phyloP scores from a whole-genome alignment of 2,797 vertebrate species.

The Rachycentron canadum region DNA sequence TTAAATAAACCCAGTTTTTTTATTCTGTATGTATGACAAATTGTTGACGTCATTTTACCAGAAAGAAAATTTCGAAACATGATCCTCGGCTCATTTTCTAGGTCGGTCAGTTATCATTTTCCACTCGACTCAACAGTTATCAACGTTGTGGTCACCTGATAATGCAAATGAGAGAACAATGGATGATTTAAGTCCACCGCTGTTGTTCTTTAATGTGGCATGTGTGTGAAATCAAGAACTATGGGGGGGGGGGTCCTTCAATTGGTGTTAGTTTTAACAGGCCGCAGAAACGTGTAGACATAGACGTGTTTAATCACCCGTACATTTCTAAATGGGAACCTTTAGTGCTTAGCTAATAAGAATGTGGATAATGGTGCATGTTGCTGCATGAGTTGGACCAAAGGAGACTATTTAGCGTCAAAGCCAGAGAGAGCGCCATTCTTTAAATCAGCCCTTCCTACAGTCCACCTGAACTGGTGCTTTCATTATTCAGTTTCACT shows the following conservation, averaged over 20 bases:
- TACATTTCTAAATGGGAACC: constrained; percentile 1
- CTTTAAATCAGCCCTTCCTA: no score
- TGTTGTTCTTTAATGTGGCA: neutral
- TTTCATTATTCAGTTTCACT: neutral
- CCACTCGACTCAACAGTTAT: neutral
- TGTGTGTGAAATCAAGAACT: neutral
- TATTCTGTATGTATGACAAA: constrained; percentile 11
- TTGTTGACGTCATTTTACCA: neutral
- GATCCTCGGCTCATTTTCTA: no score
- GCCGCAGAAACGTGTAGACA: neutral
- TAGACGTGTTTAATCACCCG: constrained; percentile 16
- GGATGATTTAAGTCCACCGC: neutral
- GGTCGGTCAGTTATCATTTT: no score
- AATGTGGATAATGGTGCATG: constrained; percentile 5
- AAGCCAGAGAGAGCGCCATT: no score
- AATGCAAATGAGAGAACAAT: neutral
- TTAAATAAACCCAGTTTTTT: neutral
- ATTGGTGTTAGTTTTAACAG: neutral
- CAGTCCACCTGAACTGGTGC: no score
- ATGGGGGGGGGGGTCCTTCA: neutral
- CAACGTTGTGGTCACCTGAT: neutral
- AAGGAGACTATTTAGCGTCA: no score
- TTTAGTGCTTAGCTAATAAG: neutral
- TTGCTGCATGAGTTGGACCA: no score
- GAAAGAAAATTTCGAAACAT: neutral